A percentile compares a stretch with the other conserved stretches of the same genome.
phyloP scores from a whole-genome alignment of 2,113 vertebrate genomes.

The Panthera leo region DNA sequence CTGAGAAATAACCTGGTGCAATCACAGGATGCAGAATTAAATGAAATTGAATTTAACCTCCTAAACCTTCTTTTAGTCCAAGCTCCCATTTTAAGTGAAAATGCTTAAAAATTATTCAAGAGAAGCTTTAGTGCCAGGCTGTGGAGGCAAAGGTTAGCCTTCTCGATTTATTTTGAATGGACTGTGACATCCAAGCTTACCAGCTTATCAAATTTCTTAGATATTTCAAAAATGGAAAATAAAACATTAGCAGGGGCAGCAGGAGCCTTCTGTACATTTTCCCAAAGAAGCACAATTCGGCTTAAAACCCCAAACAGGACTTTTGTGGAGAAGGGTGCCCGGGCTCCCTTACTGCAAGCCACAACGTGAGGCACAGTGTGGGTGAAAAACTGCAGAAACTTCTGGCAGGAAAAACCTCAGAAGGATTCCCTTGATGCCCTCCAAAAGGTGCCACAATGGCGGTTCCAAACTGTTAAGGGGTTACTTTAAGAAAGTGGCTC shows the following conservation, averaged over 20 bases:
- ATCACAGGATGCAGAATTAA: slow-evolving; percentile 38
- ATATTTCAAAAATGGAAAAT: slow-evolving; percentile 58
- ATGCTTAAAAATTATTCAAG: slow-evolving; percentile 50
- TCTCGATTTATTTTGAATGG: slow-evolving; percentile 42
- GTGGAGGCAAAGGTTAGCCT: slow-evolving; percentile 1
- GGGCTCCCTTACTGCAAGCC: background rate
- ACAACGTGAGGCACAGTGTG: background rate
- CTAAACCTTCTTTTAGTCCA: background rate
- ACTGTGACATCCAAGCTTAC: slow-evolving; percentile 7
- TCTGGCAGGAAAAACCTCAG: background rate
- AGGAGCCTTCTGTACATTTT: background rate
- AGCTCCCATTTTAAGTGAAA: slow-evolving; percentile 66
- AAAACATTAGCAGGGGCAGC: background rate
- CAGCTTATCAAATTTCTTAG: background rate
- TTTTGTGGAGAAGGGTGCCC: background rate
- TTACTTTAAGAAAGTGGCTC: background rate
- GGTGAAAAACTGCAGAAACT: background rate
- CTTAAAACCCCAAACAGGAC: background rate
- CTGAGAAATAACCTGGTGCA: background rate
- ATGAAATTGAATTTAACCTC: slow-evolving; percentile 33
- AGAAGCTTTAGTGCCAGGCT: background rate
- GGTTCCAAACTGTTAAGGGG: background rate
- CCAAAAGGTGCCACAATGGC: background rate
- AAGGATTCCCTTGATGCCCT: background rate
- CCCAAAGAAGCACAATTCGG: background rate